Percentiles rank a stretch among this genome's conserved stretches.
phyloP scores from a whole-genome alignment of 2,797 vertebrate genomes.

The Cyprinodon diabolis region DNA sequence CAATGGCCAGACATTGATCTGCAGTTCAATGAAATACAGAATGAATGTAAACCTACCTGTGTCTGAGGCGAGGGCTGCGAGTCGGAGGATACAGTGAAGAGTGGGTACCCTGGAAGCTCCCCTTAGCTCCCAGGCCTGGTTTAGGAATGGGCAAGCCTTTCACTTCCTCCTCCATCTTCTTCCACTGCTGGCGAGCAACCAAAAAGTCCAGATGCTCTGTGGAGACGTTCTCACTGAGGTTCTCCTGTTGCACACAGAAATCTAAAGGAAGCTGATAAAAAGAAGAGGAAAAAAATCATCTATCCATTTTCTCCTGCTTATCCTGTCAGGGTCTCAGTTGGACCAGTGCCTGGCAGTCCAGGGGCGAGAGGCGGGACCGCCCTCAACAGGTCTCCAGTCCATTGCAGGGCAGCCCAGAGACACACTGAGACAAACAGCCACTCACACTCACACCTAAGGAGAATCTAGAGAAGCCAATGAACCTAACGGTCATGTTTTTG shows the following conservation, averaged over 20 bases:
- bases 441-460: too few species aligned
- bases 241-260: constrained; percentile 59
- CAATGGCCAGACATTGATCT: not conserved
- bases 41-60: constrained; percentile 46
- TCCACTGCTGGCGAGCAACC: constrained; percentile 74
- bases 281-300: not conserved
- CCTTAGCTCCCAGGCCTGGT: constrained; percentile 59
- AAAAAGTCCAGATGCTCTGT: constrained; percentile 76
- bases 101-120: constrained; percentile 72
- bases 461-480: too few species aligned
- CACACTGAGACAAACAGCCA: too few species aligned
- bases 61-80: constrained; percentile 70
- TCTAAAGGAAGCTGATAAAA: constrained; percentile 60
- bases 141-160: constrained; percentile 65
- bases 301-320: too few species aligned
- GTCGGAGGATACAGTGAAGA: constrained; percentile 71
- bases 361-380: too few species aligned
- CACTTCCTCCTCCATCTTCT: constrained; percentile 76
- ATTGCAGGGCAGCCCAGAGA: too few species aligned
- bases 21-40: not conserved
- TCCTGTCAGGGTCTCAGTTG: too few species aligned
- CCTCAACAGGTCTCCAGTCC: too few species aligned
- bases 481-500: too few species aligned
- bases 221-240: constrained; percentile 67
- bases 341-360: too few species aligned